Conservation (phyloP, 2,888 invertebrate species). For the Carcina quercana region DNA sequence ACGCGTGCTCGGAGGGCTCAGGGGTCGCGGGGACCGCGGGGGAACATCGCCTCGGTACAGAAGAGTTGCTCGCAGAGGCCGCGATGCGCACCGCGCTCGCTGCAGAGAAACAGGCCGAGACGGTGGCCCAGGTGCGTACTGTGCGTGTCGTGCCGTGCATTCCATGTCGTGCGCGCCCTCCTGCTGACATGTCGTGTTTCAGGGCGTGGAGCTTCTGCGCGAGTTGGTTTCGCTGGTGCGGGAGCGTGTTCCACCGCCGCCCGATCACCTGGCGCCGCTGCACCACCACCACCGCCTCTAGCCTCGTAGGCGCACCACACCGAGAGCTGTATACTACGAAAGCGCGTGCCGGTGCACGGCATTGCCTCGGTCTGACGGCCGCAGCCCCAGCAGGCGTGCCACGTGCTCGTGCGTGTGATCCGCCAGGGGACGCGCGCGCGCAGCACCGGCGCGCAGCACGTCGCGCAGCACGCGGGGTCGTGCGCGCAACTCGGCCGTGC, state of each 20-base stretch:
- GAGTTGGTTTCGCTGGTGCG: constrained; percentile 64
- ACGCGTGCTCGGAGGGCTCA: constrained; percentile 52
- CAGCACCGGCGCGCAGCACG: constrained; percentile 76
- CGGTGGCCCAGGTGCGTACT: constrained; percentile 32
- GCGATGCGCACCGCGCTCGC: constrained; percentile 63
- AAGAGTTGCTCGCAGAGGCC: constrained; percentile 62
- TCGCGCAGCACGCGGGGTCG: constrained; percentile 71
- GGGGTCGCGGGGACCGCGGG: constrained; percentile 17
- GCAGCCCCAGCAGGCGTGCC: constrained; percentile 74
- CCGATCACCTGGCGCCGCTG: too few relatives aligned
- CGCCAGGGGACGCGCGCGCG: constrained; percentile 77
- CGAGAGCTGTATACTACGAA: not conserved
- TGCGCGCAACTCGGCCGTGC: constrained; percentile 72
- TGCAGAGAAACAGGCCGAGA: constrained; percentile 62
- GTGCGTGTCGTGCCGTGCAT: constrained; percentile 12
- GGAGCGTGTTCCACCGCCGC: constrained; percentile 64
- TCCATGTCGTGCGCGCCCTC: too few relatives aligned
- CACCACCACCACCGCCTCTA: constrained; percentile 19
- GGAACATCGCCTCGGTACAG: constrained; percentile 38
- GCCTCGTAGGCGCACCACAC: not conserved
- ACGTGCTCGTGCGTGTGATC: constrained; percentile 78
- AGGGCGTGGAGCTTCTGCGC: constrained; percentile 41
- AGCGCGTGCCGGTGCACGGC: too few relatives aligned
- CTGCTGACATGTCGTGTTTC: constrained; percentile 27
- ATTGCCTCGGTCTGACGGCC: constrained; percentile 17